Percentiles rank a stretch among this genome's conserved stretches.
Evolutionary conservation across 2,113 vertebrate species (phyloP).

Genomic region (Cacatua alba): DNA sequence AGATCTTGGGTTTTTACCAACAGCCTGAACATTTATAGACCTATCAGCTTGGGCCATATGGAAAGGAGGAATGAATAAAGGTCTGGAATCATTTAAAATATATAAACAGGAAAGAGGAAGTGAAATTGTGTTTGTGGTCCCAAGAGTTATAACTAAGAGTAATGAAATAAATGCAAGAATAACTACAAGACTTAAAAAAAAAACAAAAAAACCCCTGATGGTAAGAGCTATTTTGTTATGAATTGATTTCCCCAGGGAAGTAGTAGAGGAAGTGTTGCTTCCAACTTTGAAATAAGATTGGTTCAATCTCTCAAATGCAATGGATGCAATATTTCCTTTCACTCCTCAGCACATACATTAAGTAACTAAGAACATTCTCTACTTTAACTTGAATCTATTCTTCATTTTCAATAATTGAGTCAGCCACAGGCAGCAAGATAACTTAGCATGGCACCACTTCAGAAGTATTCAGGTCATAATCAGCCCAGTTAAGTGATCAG

Average conservation of each 20-base stretch:
- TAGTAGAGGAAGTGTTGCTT: background rate
- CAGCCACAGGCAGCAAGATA: background rate
- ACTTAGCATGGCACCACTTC: background rate
- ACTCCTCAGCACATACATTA: background rate
- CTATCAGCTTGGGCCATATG: background rate
- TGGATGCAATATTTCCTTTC: background rate
- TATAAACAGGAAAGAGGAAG: slow-evolving; percentile 24
- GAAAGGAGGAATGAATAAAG: background rate
- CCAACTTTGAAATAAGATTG: background rate
- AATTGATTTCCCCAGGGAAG: background rate
- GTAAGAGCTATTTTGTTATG: background rate
- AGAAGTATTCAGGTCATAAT: background rate
- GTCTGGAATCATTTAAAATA: background rate
- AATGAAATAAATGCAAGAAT: slow-evolving; percentile 20
- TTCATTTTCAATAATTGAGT: background rate
- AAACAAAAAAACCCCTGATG: background rate
- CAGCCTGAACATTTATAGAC: background rate
- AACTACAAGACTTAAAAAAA: background rate
- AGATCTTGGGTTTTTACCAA: background rate
- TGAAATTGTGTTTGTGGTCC: background rate
- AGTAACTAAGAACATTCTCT: background rate
- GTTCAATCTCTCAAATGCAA: background rate
- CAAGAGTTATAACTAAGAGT: background rate
- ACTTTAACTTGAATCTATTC: background rate
- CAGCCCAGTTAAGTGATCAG: background rate